These are phyloP conservation scores for Callocephalon fimbriatum DNA, from an alignment of 2,113 vertebrate species.

Conservation along the genomic window DNA sequence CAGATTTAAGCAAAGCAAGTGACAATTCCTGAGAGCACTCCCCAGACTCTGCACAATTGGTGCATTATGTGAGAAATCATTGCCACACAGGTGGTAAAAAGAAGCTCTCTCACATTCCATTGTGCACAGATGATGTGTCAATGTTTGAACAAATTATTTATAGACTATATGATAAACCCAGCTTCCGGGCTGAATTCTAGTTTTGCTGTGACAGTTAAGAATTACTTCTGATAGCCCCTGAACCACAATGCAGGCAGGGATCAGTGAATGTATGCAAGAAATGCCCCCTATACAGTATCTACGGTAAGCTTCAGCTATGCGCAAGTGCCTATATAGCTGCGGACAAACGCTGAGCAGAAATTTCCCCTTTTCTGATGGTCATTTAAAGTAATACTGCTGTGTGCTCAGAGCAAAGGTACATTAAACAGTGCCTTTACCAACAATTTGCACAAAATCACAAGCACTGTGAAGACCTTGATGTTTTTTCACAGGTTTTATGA, in stretches of 20 bases:
- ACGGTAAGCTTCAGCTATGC: not conserved
- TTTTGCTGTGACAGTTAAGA: not conserved
- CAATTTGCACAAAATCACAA: not conserved
- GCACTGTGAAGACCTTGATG: not conserved
- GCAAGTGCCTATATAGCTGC: not conserved
- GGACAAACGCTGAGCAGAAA: not conserved
- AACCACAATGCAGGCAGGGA: not conserved
- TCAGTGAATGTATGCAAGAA: not conserved
- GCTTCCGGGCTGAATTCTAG: not conserved
- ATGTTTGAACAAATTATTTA: conserved; percentile 6
- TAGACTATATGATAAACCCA: not conserved
- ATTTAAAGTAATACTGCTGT: not conserved
- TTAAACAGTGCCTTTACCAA: not conserved
- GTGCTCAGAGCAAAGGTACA: not conserved
- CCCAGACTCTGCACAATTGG: accelerated
- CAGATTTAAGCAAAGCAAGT: not conserved
- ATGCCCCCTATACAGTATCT: not conserved
- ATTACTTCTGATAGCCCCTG: not conserved
- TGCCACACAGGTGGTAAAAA: not conserved
- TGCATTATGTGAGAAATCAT: not conserved
- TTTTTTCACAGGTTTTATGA: not conserved
- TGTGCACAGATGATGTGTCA: not conserved
- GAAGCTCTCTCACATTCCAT: not conserved
- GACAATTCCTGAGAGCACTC: not conserved
- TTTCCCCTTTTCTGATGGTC: not conserved